A percentile compares a stretch with the other conserved stretches of the same genome.
These are phyloP conservation scores for Lycodopsis pacificus DNA, from an alignment of 2,797 vertebrate genomes.

Conservation along the genomic window DNA sequence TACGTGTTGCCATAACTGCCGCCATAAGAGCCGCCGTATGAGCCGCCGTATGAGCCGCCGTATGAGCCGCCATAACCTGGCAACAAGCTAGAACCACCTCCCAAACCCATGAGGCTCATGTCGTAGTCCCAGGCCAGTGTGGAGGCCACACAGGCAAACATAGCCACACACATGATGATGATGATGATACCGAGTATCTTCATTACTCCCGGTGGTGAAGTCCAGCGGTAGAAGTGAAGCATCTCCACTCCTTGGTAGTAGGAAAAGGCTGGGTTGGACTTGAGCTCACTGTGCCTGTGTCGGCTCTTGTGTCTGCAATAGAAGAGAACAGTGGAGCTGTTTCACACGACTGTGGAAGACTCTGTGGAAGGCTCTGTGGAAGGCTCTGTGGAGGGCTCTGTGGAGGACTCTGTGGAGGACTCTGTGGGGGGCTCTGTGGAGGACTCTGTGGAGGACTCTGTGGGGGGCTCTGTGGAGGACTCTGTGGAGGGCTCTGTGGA, in stretches of 20 bases:
- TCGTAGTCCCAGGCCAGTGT: slow-evolving; percentile 92
- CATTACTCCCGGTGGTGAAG: slow-evolving; percentile 92
- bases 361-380: no score
- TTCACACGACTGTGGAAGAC: no score
- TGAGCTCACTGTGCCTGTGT: slow-evolving; percentile 79
- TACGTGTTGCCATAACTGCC: slow-evolving; percentile 28
- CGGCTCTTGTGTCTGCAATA: slow-evolving; percentile 79
- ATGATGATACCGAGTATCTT: slow-evolving; percentile 91
- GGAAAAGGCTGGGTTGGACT: slow-evolving; percentile 85
- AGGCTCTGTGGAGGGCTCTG: no score
- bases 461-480: no score
- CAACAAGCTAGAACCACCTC: slow-evolving; percentile 71
- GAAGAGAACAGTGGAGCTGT: slow-evolving; percentile 1
- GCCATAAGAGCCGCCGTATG: neutral
- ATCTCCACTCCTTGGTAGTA: slow-evolving; percentile 87
- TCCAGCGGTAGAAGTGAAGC: slow-evolving; percentile 91
- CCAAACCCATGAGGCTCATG: slow-evolving; percentile 76
- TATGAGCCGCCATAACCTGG: slow-evolving; percentile 61
- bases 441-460: no score
- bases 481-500: no score
- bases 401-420: no score
- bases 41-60: slow-evolving; percentile 35
- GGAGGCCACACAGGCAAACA: slow-evolving; percentile 93
- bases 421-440: no score
- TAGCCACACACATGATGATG: slow-evolving; percentile 89